These are phyloP conservation scores for Agonopterix heracliana DNA, from an alignment of 2,888 invertebrate genomes.

Conservation along the genomic window DNA sequence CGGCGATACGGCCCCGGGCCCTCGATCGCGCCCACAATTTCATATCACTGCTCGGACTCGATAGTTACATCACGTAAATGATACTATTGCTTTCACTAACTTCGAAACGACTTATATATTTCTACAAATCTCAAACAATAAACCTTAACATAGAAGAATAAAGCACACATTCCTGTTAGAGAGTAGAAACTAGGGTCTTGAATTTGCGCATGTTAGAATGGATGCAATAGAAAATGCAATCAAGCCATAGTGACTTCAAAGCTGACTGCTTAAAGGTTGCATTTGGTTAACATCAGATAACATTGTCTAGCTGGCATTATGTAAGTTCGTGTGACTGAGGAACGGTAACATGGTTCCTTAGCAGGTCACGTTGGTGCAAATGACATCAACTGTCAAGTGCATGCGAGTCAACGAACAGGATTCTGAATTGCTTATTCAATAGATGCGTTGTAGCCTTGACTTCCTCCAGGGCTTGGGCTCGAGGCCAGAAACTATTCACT, in stretches of 20 bases:
- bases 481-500: constrained; percentile 61
- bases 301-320: constrained; percentile 64
- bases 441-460: constrained; percentile 59
- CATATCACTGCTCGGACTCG: constrained; percentile 46
- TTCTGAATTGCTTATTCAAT: constrained; percentile 62
- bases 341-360: constrained; percentile 69
- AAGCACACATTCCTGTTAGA: constrained; percentile 29
- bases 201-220: constrained; percentile 31
- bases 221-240: constrained; percentile 30
- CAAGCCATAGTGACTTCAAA: constrained; percentile 61
- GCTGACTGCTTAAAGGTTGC: constrained; percentile 41
- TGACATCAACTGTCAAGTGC: constrained; percentile 72
- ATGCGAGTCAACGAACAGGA: constrained; percentile 68
- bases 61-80: constrained; percentile 69
- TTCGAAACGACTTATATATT: constrained; percentile 30
- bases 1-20: constrained; percentile 20
- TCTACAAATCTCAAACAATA: constrained; percentile 22
- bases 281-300: constrained; percentile 39
- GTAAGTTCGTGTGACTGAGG: constrained; percentile 61
- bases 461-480: constrained; percentile 51
- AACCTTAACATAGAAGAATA: constrained; percentile 23
- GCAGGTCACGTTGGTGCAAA: constrained; percentile 68
- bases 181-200: constrained; percentile 15
- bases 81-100: constrained; percentile 34
- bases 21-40: constrained; percentile 38